Evolutionary conservation across 2,888 invertebrate species (phyloP).

Genomic region (Sipha maydis): DNA sequence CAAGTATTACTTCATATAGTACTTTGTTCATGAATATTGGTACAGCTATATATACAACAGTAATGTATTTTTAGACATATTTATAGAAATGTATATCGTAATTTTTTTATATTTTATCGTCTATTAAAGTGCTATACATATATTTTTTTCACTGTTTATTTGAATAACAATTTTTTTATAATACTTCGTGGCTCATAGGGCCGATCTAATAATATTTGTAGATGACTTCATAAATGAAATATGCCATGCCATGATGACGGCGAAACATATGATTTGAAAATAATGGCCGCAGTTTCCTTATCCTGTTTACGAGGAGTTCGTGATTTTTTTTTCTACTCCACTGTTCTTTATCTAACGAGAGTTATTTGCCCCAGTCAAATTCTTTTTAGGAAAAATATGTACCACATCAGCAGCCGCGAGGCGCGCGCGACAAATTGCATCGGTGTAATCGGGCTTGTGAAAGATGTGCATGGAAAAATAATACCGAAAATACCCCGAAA

Average conservation of each 20-base stretch:
- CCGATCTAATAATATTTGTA: slow-evolving; percentile 46
- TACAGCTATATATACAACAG: background rate
- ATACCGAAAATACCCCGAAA: slow-evolving; percentile 16
- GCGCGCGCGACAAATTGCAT: slow-evolving; percentile 38
- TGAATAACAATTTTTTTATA: background rate
- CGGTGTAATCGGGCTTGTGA: slow-evolving; percentile 25
- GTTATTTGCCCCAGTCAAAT: background rate
- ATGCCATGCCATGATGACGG: slow-evolving; percentile 43
- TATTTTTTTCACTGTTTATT: too few relatives aligned
- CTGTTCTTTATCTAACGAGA: slow-evolving; percentile 47
- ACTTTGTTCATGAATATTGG: too few relatives aligned
- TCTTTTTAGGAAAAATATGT: slow-evolving; percentile 13
- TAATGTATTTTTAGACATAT: background rate
- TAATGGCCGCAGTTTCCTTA: slow-evolving; percentile 44
- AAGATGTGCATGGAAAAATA: slow-evolving; percentile 21
- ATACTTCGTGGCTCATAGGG: background rate
- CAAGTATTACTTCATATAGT: too few relatives aligned
- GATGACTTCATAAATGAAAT: slow-evolving; percentile 54
- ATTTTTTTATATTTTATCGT: background rate
- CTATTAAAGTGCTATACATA: background rate
- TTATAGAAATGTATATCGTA: too few relatives aligned
- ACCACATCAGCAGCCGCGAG: slow-evolving; percentile 35
- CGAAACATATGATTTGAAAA: slow-evolving; percentile 54
- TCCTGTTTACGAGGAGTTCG: slow-evolving; percentile 38
- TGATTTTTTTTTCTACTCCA: slow-evolving; percentile 37